These are phyloP conservation scores for Heliconius hortense DNA, from an alignment of 2,888 invertebrate species.

Conservation along the genomic window DNA sequence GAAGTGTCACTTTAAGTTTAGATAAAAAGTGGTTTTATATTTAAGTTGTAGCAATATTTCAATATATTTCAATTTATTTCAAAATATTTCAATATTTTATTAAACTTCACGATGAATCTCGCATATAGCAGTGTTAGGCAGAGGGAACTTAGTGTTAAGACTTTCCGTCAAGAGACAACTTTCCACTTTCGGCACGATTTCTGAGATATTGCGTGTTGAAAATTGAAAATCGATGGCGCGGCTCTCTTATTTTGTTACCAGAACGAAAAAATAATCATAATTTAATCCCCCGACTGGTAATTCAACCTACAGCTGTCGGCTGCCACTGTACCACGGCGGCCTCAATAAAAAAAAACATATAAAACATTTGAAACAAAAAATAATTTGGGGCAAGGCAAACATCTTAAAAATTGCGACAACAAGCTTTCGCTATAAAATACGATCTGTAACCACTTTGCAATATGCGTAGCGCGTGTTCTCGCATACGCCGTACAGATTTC, in stretches of 20 bases:
- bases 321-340: background rate
- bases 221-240: background rate
- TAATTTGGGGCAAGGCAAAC: constrained; percentile 29
- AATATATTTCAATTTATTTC: too few relatives aligned
- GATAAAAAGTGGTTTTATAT: background rate
- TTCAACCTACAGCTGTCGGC: background rate
- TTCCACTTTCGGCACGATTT: background rate
- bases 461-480: constrained; percentile 70
- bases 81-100: background rate
- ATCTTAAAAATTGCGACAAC: constrained; percentile 37
- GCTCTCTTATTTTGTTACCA: too few relatives aligned
- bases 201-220: background rate
- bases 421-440: constrained; percentile 58
- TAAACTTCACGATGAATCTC: background rate
- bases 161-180: too few relatives aligned
- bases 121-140: background rate
- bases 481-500: constrained; percentile 70
- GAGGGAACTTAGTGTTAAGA: background rate
- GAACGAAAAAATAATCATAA: too few relatives aligned
- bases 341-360: background rate
- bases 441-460: constrained; percentile 50
- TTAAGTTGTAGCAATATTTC: background rate
- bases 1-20: constrained; percentile 3
- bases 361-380: constrained; percentile 3
- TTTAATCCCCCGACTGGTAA: background rate